Evolutionary conservation across 1,140 invertebrate genomes (phyloP).

Genomic region (Batillaria attramentaria): DNA sequence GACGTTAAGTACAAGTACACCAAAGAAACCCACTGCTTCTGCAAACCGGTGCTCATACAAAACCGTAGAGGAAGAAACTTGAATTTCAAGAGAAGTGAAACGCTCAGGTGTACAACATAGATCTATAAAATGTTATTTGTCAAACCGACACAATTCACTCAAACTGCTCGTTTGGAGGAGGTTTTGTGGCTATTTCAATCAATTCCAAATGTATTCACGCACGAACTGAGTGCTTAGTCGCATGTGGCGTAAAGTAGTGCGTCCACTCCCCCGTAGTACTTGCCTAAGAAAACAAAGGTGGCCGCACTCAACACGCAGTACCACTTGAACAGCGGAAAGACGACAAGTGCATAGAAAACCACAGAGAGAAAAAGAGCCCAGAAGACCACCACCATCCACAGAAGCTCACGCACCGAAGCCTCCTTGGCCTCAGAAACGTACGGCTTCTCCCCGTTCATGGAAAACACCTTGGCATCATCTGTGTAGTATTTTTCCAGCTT

Average conservation of each 20-base stretch:
- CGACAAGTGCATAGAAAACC: constrained; percentile 31
- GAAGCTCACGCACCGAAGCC: constrained; percentile 5
- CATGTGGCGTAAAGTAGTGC: constrained; percentile 34
- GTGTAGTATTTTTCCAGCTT: constrained; percentile 55
- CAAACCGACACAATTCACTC: no score
- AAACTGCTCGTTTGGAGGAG: no score
- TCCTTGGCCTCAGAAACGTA: not conserved
- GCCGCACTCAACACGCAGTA: constrained; percentile 36
- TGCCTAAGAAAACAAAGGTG: constrained; percentile 38
- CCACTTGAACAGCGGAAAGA: constrained; percentile 34
- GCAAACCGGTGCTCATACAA: no score
- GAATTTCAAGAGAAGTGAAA: no score
- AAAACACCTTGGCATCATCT: constrained; percentile 43
- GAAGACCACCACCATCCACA: constrained; percentile 38
- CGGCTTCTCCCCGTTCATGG: constrained; percentile 9
- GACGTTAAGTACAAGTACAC: no score
- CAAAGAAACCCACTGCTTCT: no score
- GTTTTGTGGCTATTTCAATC: no score
- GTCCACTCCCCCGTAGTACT: constrained; percentile 42
- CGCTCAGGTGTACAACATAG: no score
- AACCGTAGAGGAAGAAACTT: no score
- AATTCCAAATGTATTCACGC: no score
- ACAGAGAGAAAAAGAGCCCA: constrained; percentile 42
- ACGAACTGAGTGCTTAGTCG: no score
- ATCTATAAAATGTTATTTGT: no score